These are phyloP conservation scores for Xanthostigma xanthostigma DNA, from an alignment of 2,888 invertebrate species.

Conservation along the genomic window DNA sequence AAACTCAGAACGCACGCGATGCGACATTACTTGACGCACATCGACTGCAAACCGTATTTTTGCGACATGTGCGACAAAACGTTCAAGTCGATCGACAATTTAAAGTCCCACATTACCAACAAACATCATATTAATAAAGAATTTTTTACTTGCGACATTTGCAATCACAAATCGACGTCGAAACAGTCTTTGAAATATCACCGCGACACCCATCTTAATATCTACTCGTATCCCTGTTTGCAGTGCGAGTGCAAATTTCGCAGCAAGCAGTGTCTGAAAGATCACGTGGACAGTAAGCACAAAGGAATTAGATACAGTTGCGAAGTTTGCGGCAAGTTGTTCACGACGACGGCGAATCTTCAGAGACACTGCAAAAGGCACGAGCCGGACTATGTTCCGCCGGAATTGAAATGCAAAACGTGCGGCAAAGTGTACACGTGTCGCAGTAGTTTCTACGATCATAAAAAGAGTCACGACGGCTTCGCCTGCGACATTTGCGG, in stretches of 20 bases:
- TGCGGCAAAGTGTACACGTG: too few relatives aligned
- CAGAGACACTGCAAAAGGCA: slow-evolving; percentile 12
- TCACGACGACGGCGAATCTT: slow-evolving; percentile 6
- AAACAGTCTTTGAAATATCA: slow-evolving; percentile 3
- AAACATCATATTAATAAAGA: background rate
- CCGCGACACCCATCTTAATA: background rate
- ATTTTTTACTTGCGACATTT: slow-evolving; percentile 1
- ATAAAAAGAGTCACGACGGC: too few relatives aligned
- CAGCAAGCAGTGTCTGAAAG: too few relatives aligned
- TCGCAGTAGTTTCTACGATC: too few relatives aligned
- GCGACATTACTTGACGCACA: background rate
- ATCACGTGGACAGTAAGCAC: slow-evolving; percentile 12
- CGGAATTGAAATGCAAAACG: background rate
- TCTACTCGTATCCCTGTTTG: background rate
- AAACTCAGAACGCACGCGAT: background rate
- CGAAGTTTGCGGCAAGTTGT: slow-evolving; percentile 9
- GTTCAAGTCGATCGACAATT: background rate
- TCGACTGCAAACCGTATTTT: background rate
- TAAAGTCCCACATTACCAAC: slow-evolving; percentile 9
- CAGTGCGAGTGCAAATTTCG: background rate
- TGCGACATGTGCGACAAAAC: slow-evolving; percentile 10
- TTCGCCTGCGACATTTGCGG: slow-evolving; percentile 13
- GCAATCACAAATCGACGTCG: slow-evolving; percentile 1
- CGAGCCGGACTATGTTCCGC: too few relatives aligned
- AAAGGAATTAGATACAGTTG: slow-evolving; percentile 8